phyloP scores from a whole-genome alignment of 2,797 vertebrate genomes.

The Macropus fuliginosus region DNA sequence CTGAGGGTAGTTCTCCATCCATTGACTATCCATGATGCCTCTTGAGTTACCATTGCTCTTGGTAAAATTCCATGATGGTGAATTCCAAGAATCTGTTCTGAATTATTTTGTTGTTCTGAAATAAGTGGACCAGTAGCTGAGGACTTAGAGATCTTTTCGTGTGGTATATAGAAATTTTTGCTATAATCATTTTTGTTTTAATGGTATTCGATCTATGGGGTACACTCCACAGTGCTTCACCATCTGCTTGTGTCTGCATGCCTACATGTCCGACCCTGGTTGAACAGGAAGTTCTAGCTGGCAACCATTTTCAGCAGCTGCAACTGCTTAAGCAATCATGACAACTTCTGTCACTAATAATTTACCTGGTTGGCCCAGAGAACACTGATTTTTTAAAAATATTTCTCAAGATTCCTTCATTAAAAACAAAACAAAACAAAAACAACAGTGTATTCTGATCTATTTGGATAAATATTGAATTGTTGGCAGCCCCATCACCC shows the following conservation, averaged over 20 bases:
- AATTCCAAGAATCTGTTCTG: conserved; percentile 2
- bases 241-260: not conserved
- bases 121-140: conserved; percentile 9
- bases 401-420: conserved; percentile 9
- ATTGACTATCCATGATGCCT: not conserved
- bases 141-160: conserved; percentile 14
- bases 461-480: not conserved
- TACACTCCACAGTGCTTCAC: not conserved
- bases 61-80: not conserved
- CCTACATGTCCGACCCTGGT: conserved; percentile 22
- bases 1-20: not conserved
- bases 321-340: conserved; percentile 39
- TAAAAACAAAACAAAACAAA: not conserved
- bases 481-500: conserved; percentile 7
- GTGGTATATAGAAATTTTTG: conserved; percentile 20
- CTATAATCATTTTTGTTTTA: not conserved
- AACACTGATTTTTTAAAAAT: conserved; percentile 52
- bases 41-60: not conserved
- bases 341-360: conserved; percentile 42
- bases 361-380: conserved; percentile 42
- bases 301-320: conserved; percentile 6
- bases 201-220: not conserved
- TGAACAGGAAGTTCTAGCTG: conserved; percentile 29
- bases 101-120: conserved; percentile 33
- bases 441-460: not conserved